These are phyloP conservation scores for Agrochola macilenta DNA, from an alignment of 2,888 invertebrate genomes.

Conservation along the genomic window DNA sequence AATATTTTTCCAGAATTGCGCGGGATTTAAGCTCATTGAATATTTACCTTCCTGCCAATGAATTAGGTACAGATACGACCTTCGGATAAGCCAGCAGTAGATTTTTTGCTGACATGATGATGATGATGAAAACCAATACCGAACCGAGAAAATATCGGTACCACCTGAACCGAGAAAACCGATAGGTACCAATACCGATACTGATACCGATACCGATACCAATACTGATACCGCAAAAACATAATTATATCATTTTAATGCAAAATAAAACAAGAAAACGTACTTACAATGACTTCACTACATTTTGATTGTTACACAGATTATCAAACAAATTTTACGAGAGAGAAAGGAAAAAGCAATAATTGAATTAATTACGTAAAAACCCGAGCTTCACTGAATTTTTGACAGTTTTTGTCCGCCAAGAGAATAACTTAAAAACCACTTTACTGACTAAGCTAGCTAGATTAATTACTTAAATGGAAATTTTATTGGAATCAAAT, in stretches of 20 bases:
- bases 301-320: constrained; percentile 13
- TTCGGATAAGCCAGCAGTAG: background rate
- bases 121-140: background rate
- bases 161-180: background rate
- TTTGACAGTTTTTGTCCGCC: constrained; percentile 48
- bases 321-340: constrained; percentile 16
- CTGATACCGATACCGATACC: background rate
- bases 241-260: no score
- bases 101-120: background rate
- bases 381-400: constrained; percentile 36
- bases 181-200: background rate
- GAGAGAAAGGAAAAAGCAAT: background rate
- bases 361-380: constrained; percentile 64
- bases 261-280: background rate
- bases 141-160: background rate
- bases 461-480: constrained; percentile 66
- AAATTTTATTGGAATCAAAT: constrained; percentile 65
- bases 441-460: constrained; percentile 49
- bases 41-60: no score
- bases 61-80: background rate
- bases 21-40: background rate
- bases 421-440: constrained; percentile 64
- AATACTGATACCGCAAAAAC: background rate
- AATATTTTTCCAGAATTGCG: constrained; percentile 3
- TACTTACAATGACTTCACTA: background rate